Evolutionary conservation across 1,140 invertebrate genomes (phyloP).

Genomic region (Drosophila subpulchrella): DNA sequence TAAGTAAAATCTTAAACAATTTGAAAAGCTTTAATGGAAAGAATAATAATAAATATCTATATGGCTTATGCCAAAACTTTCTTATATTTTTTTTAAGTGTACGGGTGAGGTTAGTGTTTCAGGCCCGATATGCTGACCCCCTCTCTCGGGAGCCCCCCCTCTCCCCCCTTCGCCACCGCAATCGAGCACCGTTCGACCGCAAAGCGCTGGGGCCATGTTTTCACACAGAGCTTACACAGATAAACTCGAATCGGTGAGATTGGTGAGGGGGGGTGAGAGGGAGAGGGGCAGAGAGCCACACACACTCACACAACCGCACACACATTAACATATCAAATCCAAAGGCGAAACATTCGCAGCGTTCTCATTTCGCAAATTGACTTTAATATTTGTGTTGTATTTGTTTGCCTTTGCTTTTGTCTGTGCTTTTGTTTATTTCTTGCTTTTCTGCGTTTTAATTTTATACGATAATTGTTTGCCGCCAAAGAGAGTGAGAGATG

Average conservation of each 20-base stretch:
- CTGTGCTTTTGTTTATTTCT: constrained; percentile 40
- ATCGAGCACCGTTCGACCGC: constrained; percentile 64
- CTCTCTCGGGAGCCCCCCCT: neutral
- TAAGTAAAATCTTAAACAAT: too few relatives aligned
- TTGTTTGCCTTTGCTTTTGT: constrained; percentile 47
- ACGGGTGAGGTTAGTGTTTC: constrained; percentile 50
- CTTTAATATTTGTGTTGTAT: constrained; percentile 68
- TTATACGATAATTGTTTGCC: constrained; percentile 57
- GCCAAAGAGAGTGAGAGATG: constrained; percentile 5
- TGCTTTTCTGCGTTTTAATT: constrained; percentile 68
- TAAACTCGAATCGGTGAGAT: constrained; percentile 28
- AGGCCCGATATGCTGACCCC: constrained; percentile 60
- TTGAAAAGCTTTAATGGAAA: too few relatives aligned
- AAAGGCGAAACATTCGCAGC: constrained; percentile 61
- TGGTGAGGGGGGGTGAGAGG: neutral
- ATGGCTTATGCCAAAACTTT: too few relatives aligned
- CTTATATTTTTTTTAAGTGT: constrained; percentile 18
- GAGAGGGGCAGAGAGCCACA: constrained; percentile 3
- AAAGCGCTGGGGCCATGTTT: constrained; percentile 81
- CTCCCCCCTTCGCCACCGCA: neutral
- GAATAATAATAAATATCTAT: too few relatives aligned
- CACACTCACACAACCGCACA: constrained; percentile 26
- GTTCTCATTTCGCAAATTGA: constrained; percentile 82
- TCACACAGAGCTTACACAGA: constrained; percentile 80
- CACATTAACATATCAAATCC: constrained; percentile 80